Evolutionary conservation across 2,888 invertebrate genomes (phyloP).

Genomic region (Salpingus planirostris): DNA sequence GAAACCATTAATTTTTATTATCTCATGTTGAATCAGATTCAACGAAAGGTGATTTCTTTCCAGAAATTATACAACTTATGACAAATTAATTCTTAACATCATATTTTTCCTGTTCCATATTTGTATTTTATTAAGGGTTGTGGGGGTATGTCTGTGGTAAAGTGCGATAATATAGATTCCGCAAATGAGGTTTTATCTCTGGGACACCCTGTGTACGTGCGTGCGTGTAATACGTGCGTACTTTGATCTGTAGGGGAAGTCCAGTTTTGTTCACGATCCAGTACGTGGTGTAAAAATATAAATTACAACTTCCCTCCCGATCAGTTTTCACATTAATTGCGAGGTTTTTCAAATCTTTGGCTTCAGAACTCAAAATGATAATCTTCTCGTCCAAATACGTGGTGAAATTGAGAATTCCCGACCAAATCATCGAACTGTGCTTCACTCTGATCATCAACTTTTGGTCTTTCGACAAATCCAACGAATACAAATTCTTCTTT

Average conservation of each 20-base stretch:
- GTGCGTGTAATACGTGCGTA: too few species aligned
- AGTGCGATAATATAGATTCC: too few species aligned
- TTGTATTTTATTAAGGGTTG: too few species aligned
- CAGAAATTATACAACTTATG: too few species aligned
- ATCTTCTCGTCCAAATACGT: slow-evolving; percentile 52
- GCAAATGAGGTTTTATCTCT: too few species aligned
- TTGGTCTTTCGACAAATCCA: slow-evolving; percentile 53
- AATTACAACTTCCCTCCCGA: slow-evolving; percentile 52
- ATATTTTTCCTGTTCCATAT: too few species aligned
- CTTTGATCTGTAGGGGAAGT: slow-evolving; percentile 71
- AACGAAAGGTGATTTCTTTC: too few species aligned
- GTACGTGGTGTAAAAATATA: slow-evolving; percentile 69
- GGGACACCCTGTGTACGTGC: too few species aligned
- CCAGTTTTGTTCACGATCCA: slow-evolving; percentile 89
- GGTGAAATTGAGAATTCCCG: slow-evolving; percentile 58
- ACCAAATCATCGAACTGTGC: slow-evolving; percentile 64
- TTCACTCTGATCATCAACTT: slow-evolving; percentile 42
- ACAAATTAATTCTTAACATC: too few species aligned
- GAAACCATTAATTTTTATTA: too few species aligned
- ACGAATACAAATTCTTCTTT: slow-evolving; percentile 56
- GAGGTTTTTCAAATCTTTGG: slow-evolving; percentile 57
- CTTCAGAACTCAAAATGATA: slow-evolving; percentile 46
- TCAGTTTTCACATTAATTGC: slow-evolving; percentile 59
- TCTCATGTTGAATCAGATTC: too few species aligned
- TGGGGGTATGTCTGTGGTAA: too few species aligned